A percentile compares a stretch with the other conserved stretches of the same genome.
These are phyloP conservation scores for Lepus americanus DNA, from an alignment of 2,113 vertebrate species.

Conservation along the genomic window DNA sequence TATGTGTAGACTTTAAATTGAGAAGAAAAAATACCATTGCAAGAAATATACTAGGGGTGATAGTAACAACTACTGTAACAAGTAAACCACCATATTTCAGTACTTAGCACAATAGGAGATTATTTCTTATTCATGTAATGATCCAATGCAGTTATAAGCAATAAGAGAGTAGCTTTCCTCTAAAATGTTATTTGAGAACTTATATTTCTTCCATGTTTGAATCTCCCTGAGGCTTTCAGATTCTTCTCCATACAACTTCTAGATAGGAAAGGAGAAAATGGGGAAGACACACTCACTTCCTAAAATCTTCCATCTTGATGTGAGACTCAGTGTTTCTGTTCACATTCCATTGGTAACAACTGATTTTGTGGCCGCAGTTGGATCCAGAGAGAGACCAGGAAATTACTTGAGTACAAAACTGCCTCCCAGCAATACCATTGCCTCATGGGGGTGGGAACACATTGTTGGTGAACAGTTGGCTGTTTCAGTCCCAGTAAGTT, in stretches of 20 bases:
- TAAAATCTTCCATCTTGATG: not conserved
- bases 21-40: not conserved
- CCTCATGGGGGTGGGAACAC: not conserved
- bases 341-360: conserved; percentile 1
- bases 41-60: not conserved
- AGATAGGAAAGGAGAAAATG: not conserved
- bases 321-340: not conserved
- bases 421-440: not conserved
- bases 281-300: not conserved
- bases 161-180: not conserved
- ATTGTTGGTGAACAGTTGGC: not conserved
- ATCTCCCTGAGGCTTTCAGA: not conserved
- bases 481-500: not conserved
- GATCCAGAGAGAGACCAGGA: not conserved
- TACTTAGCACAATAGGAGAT: not conserved
- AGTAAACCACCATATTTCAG: conserved; percentile 3
- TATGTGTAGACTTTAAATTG: conserved; percentile 1
- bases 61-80: not conserved
- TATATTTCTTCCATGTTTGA: not conserved
- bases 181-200: not conserved
- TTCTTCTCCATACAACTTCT: not conserved
- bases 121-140: not conserved
- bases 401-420: not conserved
- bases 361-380: not conserved
- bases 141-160: not conserved